Percentiles rank a stretch among this genome's conserved stretches.
Evolutionary conservation across 30 jellyfish, hydroid and myxozoan species (phyloP).

Genomic region (Sanderia malayensis): DNA sequence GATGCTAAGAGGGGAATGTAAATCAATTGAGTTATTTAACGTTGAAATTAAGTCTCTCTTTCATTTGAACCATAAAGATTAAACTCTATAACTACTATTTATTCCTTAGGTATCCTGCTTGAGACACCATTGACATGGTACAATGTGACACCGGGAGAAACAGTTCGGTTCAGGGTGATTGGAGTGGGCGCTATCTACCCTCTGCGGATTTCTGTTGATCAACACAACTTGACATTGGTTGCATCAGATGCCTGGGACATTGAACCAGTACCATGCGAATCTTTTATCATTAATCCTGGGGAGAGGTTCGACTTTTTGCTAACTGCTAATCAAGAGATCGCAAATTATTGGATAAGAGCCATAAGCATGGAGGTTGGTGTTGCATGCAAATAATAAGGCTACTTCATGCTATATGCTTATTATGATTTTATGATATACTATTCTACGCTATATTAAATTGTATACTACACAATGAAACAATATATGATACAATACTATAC

Average conservation of each 20-base stretch:
- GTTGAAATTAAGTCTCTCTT: no score
- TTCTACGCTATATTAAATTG: no score
- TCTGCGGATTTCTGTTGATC: constrained; percentile 83
- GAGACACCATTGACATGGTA: constrained; percentile 80
- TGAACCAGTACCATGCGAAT: constrained; percentile 58
- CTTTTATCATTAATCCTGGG: constrained; percentile 82
- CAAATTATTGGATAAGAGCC: constrained; percentile 87
- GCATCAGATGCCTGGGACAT: constrained; percentile 87
- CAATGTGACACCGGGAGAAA: constrained; percentile 66
- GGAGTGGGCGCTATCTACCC: constrained; percentile 85
- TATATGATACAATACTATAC: no score
- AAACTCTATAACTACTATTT: no score
- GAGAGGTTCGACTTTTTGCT: constrained; percentile 86
- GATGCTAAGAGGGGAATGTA: no score
- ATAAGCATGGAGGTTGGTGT: constrained; percentile 91
- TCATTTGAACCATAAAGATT: no score
- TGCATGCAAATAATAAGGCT: no score
- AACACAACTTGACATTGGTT: constrained; percentile 60
- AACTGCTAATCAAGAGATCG: constrained; percentile 67
- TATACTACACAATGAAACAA: no score
- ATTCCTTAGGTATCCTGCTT: constrained; percentile 36
- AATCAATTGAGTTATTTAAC: no score
- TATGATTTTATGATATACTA: no score
- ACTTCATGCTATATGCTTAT: no score
- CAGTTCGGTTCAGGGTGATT: constrained; percentile 83